Conservation (phyloP, 2,888 invertebrate species). For the Apoda limacodes region DNA sequence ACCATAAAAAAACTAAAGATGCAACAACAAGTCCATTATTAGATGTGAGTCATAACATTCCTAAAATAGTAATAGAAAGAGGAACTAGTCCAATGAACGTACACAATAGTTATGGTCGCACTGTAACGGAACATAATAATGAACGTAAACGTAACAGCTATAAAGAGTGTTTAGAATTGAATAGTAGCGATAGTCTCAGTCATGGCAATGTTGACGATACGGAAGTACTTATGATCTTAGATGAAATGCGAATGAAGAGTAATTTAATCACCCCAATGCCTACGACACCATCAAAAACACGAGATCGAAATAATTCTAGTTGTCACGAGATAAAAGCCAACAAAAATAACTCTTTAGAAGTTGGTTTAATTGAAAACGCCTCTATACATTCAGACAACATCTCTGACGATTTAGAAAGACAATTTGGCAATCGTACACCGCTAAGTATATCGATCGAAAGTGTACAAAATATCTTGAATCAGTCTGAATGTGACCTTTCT, state of each 20-base stretch:
- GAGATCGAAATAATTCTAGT: conserved; percentile 6
- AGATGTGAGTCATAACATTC: not conserved
- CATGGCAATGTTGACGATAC: conserved; percentile 25
- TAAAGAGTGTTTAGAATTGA: conserved; percentile 32
- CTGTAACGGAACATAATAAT: not conserved
- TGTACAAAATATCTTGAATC: no score
- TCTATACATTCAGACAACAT: no score
- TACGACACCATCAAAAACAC: conserved; percentile 28
- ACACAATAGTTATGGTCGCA: not conserved
- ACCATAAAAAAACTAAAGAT: conserved; percentile 2
- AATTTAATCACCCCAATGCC: conserved; percentile 42
- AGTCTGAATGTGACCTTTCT: no score
- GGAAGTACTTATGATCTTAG: conserved; percentile 46
- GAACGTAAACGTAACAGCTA: no score
- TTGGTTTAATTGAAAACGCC: no score
- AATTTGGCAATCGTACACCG: no score
- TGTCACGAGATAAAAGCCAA: no score
- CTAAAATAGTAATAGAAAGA: not conserved
- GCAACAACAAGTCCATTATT: not conserved
- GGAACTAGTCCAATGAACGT: not conserved
- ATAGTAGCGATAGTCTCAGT: conserved; percentile 27
- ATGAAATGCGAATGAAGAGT: conserved; percentile 32
- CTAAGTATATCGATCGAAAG: no score
- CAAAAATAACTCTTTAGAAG: no score
- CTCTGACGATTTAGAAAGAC: no score